These are phyloP conservation scores for Peromyscus leucopus DNA, from an alignment of 2,113 vertebrate genomes.

Conservation along the genomic window DNA sequence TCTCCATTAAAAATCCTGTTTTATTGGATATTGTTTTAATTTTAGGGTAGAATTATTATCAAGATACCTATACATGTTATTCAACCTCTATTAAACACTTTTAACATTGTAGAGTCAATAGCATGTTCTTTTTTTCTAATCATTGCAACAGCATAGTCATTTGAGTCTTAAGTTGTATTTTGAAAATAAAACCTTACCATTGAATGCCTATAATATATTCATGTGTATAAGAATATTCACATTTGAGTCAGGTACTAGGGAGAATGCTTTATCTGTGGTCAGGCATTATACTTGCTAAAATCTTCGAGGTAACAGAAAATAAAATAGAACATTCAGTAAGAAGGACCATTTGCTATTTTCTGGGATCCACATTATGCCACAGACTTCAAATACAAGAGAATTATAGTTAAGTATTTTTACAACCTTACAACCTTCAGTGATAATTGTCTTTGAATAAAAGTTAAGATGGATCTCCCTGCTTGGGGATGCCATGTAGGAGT, in stretches of 20 bases:
- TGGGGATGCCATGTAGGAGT: neutral
- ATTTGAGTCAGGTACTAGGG: neutral
- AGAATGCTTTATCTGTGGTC: neutral
- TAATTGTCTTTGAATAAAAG: neutral
- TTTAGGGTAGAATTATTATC: neutral
- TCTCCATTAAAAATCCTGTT: neutral
- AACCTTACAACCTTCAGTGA: neutral
- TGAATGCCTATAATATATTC: neutral
- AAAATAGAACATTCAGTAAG: neutral
- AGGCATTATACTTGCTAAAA: neutral
- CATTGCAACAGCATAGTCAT: neutral
- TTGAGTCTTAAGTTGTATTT: neutral
- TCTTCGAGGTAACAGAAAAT: neutral
- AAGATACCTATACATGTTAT: neutral
- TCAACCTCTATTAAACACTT: neutral
- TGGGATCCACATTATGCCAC: neutral
- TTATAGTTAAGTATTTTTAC: neutral
- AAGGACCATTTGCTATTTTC: neutral
- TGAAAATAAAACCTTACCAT: neutral
- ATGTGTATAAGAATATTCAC: neutral
- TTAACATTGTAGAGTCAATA: neutral
- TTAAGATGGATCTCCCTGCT: neutral
- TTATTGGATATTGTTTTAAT: neutral
- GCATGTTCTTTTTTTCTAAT: neutral
- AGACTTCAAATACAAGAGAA: conserved; percentile 38